phyloP scores from a whole-genome alignment of 2,888 invertebrate species.

The Aelia acuminata region DNA sequence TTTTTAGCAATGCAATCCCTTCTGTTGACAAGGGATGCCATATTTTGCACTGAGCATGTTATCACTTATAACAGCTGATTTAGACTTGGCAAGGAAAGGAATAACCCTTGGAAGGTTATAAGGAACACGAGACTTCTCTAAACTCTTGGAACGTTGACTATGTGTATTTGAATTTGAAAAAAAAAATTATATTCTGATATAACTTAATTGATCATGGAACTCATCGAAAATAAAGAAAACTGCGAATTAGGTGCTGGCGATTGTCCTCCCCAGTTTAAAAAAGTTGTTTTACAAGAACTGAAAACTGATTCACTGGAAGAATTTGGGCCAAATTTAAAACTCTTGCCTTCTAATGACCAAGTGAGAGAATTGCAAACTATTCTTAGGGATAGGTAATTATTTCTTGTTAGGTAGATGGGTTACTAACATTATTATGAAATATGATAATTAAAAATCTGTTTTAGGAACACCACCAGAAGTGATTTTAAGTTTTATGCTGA shows the following conservation, averaged over 20 bases:
- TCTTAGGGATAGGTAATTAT: slow-evolving; percentile 84
- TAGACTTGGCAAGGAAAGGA: not conserved
- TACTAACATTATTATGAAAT: not conserved
- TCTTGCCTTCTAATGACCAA: slow-evolving; percentile 83
- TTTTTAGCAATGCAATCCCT: slow-evolving; percentile 49
- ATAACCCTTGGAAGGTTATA: slow-evolving; percentile 26
- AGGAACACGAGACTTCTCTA: slow-evolving; percentile 11
- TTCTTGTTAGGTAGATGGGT: not conserved
- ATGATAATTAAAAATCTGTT: slow-evolving; percentile 67
- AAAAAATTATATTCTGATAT: not conserved
- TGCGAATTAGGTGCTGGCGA: slow-evolving; percentile 54
- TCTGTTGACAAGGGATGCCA: slow-evolving; percentile 53
- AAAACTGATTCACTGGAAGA: slow-evolving; percentile 65
- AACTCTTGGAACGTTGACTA: too few relatives aligned
- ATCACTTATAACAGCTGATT: slow-evolving; percentile 53
- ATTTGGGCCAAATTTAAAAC: slow-evolving; percentile 79
- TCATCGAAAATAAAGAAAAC: not conserved
- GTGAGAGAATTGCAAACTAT: slow-evolving; percentile 89
- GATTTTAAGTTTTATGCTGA: slow-evolving; percentile 99
- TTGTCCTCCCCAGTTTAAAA: slow-evolving; percentile 23
- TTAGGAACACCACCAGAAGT: slow-evolving; percentile 89
- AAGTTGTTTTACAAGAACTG: slow-evolving; percentile 30
- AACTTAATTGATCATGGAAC: not conserved
- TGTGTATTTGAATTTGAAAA: not conserved
- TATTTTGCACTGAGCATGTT: slow-evolving; percentile 49